Evolutionary conservation across 2,113 vertebrate genomes (phyloP).

Genomic region (Eulemur rufifrons): DNA sequence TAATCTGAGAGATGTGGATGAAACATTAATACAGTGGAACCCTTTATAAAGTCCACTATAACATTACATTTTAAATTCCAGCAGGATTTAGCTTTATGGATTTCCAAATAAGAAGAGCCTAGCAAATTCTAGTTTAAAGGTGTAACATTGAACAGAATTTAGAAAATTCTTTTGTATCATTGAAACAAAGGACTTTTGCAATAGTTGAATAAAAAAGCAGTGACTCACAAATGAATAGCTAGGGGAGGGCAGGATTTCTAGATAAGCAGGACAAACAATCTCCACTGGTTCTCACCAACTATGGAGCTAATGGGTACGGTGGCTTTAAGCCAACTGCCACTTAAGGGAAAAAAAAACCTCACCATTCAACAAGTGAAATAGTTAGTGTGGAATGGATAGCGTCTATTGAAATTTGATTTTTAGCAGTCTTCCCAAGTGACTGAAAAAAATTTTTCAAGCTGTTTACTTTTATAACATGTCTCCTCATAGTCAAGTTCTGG

Average conservation of each 20-base stretch:
- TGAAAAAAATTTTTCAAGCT: constrained; percentile 70
- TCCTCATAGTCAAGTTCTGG: constrained; percentile 42
- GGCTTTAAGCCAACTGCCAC: constrained; percentile 79
- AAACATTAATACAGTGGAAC: background rate
- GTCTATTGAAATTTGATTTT: constrained; percentile 79
- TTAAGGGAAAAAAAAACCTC: constrained; percentile 65
- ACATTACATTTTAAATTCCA: constrained; percentile 47
- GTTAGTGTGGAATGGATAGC: constrained; percentile 69
- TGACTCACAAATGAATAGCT: constrained; percentile 72
- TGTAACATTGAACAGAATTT: constrained; percentile 57
- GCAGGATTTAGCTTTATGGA: background rate
- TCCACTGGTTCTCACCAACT: constrained; percentile 79
- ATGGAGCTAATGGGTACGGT: constrained; percentile 79
- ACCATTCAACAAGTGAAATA: constrained; percentile 75
- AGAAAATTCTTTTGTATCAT: constrained; percentile 40
- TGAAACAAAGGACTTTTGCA: constrained; percentile 72
- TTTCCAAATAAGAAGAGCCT: constrained; percentile 36
- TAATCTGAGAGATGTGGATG: background rate
- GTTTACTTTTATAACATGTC: constrained; percentile 58
- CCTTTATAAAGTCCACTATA: background rate
- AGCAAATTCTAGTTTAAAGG: constrained; percentile 37
- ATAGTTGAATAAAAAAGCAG: constrained; percentile 50
- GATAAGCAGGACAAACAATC: constrained; percentile 78
- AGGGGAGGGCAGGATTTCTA: constrained; percentile 70
- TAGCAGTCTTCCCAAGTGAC: constrained; percentile 62